These are phyloP conservation scores for Neoascia interrupta DNA, from an alignment of 2,888 invertebrate species.

Conservation along the genomic window DNA sequence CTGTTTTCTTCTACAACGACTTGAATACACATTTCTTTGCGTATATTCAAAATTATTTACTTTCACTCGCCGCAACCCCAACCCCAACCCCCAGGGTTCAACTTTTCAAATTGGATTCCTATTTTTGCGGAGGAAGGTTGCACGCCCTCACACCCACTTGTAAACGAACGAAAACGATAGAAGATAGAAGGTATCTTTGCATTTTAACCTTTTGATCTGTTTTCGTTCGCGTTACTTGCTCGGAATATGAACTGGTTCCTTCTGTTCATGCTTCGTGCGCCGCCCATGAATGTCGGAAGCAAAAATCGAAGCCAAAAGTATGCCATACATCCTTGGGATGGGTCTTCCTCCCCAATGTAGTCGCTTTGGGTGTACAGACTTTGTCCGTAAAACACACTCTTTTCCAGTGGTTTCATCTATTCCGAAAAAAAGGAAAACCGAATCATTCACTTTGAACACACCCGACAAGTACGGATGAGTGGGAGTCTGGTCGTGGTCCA, in stretches of 20 bases:
- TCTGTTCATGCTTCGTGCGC: too few species aligned
- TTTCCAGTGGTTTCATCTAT: conserved; percentile 24
- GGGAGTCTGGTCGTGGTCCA: too few species aligned
- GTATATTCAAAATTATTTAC: conserved; percentile 21
- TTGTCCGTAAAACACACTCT: too few species aligned
- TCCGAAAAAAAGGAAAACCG: conserved; percentile 11
- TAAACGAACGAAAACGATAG: conserved; percentile 25
- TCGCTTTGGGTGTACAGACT: too few species aligned
- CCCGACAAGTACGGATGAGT: neutral
- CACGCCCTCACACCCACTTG: too few species aligned
- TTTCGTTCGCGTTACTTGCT: neutral
- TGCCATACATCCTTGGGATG: too few species aligned
- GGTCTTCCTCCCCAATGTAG: too few species aligned
- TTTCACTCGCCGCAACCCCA: neutral
- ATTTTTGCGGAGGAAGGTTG: too few species aligned
- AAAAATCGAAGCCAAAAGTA: conserved; percentile 7
- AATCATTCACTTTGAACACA: conserved; percentile 8
- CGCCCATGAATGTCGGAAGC: too few species aligned
- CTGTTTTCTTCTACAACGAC: neutral
- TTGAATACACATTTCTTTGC: neutral
- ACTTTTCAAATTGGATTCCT: conserved; percentile 39
- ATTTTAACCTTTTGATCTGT: conserved; percentile 23
- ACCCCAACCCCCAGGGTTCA: too few species aligned
- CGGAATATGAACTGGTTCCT: conserved; percentile 5
- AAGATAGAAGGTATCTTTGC: conserved; percentile 7